Evolutionary conservation across 53 echinoderm and acorn worm species (phyloP).

Genomic region (Temnopleurus reevesii): DNA sequence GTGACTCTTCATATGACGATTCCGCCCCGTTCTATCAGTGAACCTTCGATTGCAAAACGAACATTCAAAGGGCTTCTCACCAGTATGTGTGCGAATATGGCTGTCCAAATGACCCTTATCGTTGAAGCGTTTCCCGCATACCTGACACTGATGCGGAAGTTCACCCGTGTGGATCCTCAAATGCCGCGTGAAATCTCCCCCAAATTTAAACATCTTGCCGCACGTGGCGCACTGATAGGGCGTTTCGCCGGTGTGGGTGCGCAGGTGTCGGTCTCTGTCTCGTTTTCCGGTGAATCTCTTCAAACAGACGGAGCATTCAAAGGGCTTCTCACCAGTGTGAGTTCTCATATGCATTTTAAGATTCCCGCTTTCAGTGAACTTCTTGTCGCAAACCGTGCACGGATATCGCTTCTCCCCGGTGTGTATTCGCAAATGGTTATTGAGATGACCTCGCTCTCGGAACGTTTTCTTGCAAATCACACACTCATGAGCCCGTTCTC

Average conservation of each 20-base stretch:
- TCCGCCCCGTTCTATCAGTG: too few relatives aligned
- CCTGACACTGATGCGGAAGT: too few relatives aligned
- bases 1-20: too few relatives aligned
- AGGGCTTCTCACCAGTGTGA: not conserved
- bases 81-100: too few relatives aligned
- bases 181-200: not conserved
- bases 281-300: not conserved
- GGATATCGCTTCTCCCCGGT: not conserved
- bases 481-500: not conserved
- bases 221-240: not conserved
- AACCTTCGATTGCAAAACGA: too few relatives aligned
- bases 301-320: not conserved
- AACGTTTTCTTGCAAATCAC: not conserved
- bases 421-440: not conserved
- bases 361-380: not conserved
- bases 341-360: not conserved
- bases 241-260: conserved; percentile 11
- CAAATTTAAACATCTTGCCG: not conserved
- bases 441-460: not conserved
- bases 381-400: not conserved
- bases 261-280: not conserved
- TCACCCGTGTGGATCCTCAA: not conserved
- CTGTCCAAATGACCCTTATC: too few relatives aligned
- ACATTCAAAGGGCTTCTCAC: too few relatives aligned
- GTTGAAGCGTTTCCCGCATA: too few relatives aligned